A percentile compares a stretch with the other conserved stretches of the same genome.
Conservation (phyloP, 1,140 invertebrate species). For the Doryteuthis pealeii region DNA sequence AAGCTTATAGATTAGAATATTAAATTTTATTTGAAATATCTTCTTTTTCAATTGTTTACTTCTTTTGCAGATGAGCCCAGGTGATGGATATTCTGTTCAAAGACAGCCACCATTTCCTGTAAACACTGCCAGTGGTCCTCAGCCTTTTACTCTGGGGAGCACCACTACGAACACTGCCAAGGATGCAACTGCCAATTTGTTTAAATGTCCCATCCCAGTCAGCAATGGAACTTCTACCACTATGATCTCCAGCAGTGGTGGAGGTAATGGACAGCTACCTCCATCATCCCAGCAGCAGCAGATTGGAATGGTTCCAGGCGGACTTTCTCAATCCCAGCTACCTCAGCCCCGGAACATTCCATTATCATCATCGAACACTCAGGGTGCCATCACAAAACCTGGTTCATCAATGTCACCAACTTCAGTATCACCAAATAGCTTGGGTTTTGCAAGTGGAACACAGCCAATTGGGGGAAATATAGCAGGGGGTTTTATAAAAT, state of each 20-base stretch:
- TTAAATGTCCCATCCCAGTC: neutral
- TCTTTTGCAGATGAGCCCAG: too few relatives aligned
- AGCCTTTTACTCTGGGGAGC: constrained; percentile 20
- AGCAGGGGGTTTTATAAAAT: neutral
- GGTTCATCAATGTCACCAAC: constrained; percentile 12
- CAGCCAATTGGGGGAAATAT: neutral
- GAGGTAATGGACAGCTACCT: neutral
- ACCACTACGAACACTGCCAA: constrained; percentile 12
- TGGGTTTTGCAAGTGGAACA: neutral
- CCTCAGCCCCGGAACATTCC: constrained; percentile 15
- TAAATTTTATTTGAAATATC: too few relatives aligned
- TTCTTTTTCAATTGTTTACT: too few relatives aligned
- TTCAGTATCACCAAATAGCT: neutral
- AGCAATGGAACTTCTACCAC: neutral
- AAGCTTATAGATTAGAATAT: too few relatives aligned
- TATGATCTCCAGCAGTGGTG: neutral
- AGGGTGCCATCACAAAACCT: constrained; percentile 22
- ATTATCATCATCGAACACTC: constrained; percentile 29
- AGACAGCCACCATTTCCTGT: neutral
- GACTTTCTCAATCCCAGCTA: constrained; percentile 13
- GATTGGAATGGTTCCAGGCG: constrained; percentile 7
- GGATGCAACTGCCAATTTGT: neutral
- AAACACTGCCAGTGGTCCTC: constrained; percentile 10
- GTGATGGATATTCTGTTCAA: too few relatives aligned
- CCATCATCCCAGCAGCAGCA: constrained; percentile 12